Base-by-base conservation (phyloP, 2,888 invertebrate species). In the Mimas tiliae region DNA sequence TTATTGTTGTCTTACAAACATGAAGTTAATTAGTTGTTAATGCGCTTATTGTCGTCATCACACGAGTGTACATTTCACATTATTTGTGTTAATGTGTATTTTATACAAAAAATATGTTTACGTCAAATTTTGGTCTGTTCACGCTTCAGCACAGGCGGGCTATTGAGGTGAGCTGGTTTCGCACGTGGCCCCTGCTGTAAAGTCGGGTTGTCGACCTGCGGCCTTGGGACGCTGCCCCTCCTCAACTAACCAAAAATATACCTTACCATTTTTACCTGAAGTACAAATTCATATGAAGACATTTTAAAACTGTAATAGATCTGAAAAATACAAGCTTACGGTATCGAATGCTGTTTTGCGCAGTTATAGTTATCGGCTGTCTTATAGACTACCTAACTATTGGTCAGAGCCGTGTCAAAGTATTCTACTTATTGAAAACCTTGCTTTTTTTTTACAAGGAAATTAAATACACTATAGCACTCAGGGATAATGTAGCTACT, bases 171-270 rank as follows among this genome's bases (percentile, higher is more conserved):
- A 90, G 85, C 87, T 84, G 83, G 88, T 88, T 89, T 85, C 85
- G 87, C 90, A 88, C 89, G 89, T 88, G 89, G 86, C 80, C 79
- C 79, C 81, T 82, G 83, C 82, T 78, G 80, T 75, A 73, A 77
- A 74, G 79, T 76, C 84, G 83, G 90, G 91, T 91, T 90, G 89
- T 86, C 89, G 90, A 91, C 91, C 91, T 80, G 71, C 85, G 88
- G 85, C 91, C 89, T 91, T 91, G 90, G 80, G 78, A 77, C 85
- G 75, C 82, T 84, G 84, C 82, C 86, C 85, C 86, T 64, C 62
- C 42, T 38, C 62, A 53, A 12, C 21, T 34, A 71, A 66, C 67
- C 75, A 58, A 82, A 82, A 81, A 68, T 69, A 72, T 65, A 73
- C 81, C 77, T 77, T 85, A 80, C 63, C 7, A 12, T 65, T 38